Evolutionary conservation across 2,797 vertebrate species (phyloP).

Genomic region (Oceanodroma leucorhoa): DNA sequence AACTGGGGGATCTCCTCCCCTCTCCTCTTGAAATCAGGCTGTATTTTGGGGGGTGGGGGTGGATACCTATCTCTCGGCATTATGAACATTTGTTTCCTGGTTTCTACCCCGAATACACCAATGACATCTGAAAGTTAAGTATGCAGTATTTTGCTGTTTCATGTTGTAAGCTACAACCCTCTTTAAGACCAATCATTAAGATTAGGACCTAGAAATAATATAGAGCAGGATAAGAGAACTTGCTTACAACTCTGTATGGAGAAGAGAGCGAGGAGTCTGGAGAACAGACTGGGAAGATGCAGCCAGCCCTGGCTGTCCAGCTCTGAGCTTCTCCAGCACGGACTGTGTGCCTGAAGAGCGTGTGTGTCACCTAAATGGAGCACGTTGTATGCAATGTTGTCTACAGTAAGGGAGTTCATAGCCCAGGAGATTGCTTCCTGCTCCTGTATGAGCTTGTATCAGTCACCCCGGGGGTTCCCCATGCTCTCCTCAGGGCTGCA

Average conservation of each 20-base stretch:
- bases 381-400: rapidly evolving
- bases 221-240: neutral
- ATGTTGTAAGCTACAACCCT: neutral
- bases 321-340: rapidly evolving
- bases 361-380: neutral
- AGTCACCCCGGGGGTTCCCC: rapidly evolving
- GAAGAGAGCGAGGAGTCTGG: rapidly evolving
- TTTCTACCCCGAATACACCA: neutral
- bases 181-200: neutral
- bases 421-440: neutral
- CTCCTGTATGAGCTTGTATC: neutral
- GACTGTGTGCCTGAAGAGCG: rapidly evolving
- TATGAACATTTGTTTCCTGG: neutral
- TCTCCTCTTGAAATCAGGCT: neutral
- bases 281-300: rapidly evolving
- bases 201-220: neutral
- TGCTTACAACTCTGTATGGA: rapidly evolving
- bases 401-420: neutral
- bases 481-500: too few species aligned
- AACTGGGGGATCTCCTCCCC: neutral
- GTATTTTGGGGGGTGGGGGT: neutral
- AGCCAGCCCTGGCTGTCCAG: neutral
- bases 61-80: neutral
- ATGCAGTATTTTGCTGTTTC: neutral
- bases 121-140: neutral